These are phyloP conservation scores for Pteromalus puparum DNA, from an alignment of 1,140 invertebrate species.

Conservation along the genomic window DNA sequence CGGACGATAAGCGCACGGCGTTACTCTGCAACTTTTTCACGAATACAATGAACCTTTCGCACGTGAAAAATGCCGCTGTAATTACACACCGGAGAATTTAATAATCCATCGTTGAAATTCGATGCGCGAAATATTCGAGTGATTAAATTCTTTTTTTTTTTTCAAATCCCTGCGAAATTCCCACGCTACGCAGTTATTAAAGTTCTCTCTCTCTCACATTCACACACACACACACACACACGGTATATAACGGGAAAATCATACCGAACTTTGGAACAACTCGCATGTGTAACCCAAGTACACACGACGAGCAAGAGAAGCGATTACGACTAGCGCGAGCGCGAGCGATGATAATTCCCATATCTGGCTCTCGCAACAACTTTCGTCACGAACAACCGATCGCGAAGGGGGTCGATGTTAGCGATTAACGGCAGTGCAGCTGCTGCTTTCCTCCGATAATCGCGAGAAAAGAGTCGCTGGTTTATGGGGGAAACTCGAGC, in stretches of 20 bases:
- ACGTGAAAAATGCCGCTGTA: not conserved
- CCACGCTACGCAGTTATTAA: not conserved
- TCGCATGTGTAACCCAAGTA: not conserved
- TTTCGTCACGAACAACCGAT: constrained; percentile 35
- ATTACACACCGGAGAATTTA: not conserved
- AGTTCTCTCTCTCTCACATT: not conserved
- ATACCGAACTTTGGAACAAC: not conserved
- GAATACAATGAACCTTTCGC: constrained; percentile 28
- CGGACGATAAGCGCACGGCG: too few species aligned
- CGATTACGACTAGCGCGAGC: constrained; percentile 31
- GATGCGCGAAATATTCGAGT: too few species aligned
- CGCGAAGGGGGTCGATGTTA: constrained; percentile 14
- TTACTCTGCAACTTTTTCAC: not conserved
- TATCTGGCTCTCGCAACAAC: constrained; percentile 29
- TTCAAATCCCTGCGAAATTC: not conserved
- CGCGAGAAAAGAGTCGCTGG: not conserved
- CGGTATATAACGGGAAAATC: not conserved
- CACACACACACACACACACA: too few species aligned
- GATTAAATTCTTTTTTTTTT: not conserved
- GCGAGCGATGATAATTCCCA: constrained; percentile 32
- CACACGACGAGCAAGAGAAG: not conserved
- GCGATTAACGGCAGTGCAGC: constrained; percentile 3
- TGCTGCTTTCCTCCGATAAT: not conserved
- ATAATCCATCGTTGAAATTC: too few species aligned
- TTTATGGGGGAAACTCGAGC: not conserved